A percentile compares a stretch with the other conserved stretches of the same genome.
Evolutionary conservation across 2,888 invertebrate species (phyloP).

Genomic region (Aleiodes testaceus): DNA sequence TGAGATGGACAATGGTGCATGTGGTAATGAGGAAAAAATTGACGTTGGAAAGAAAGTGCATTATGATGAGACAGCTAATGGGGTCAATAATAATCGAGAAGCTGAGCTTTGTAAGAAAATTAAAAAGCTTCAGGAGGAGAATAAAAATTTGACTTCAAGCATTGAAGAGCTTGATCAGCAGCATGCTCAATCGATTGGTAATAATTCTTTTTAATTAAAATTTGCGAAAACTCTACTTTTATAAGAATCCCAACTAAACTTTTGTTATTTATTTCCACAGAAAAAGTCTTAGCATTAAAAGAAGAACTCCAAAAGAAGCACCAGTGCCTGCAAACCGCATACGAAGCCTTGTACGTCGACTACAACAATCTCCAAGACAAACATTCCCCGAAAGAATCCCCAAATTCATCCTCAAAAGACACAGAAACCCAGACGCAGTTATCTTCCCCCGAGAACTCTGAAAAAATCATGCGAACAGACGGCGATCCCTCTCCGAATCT

Average conservation of each 20-base stretch:
- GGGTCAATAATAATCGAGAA: conserved; percentile 53
- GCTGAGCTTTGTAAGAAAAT: conserved; percentile 73
- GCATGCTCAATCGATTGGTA: conserved; percentile 80
- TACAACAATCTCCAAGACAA: conserved; percentile 67
- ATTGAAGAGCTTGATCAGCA: conserved; percentile 84
- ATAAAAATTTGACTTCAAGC: conserved; percentile 75
- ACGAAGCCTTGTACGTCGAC: conserved; percentile 71
- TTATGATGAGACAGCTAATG: conserved; percentile 52
- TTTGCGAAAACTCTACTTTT: no score
- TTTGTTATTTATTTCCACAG: conserved; percentile 55
- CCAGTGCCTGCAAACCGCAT: conserved; percentile 75
- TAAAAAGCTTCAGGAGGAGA: conserved; percentile 76
- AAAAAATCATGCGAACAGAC: conserved; percentile 19
- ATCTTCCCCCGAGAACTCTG: not conserved
- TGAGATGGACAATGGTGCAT: conserved; percentile 52
- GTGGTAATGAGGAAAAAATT: conserved; percentile 61
- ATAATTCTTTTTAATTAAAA: conserved; percentile 15
- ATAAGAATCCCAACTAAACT: not conserved
- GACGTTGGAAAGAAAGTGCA: conserved; percentile 58
- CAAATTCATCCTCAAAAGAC: conserved; percentile 17
- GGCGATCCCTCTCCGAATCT: conserved; percentile 42
- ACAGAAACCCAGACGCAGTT: conserved; percentile 3
- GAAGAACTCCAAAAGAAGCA: conserved; percentile 75
- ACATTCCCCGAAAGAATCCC: conserved; percentile 51
- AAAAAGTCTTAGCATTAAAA: conserved; percentile 69